Evolutionary conservation across 2,113 vertebrate species (phyloP).

Genomic region (Sinosuthora webbiana): DNA sequence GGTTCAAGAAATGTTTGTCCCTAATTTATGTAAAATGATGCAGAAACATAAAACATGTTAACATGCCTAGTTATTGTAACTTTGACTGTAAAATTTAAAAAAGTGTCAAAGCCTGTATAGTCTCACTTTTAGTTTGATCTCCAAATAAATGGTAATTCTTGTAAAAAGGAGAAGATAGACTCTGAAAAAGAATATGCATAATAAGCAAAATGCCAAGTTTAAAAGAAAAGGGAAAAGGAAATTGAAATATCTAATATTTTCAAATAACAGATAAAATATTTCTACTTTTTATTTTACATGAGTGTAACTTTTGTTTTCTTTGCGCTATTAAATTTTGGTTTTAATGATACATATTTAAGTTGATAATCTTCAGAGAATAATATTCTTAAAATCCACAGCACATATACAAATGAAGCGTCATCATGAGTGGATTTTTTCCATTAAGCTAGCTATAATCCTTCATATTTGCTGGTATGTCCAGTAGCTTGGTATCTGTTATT

Average conservation of each 20-base stretch:
- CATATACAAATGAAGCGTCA: not conserved
- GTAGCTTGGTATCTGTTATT: not conserved
- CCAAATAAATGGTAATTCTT: not conserved
- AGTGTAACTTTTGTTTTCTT: not conserved
- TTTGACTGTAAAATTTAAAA: not conserved
- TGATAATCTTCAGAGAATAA: not conserved
- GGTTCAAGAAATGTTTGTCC: not conserved
- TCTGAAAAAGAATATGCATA: not conserved
- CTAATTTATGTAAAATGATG: not conserved
- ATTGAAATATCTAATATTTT: not conserved
- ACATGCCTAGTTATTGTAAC: not conserved
- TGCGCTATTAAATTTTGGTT: not conserved
- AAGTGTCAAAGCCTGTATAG: not conserved
- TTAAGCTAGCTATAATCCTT: not conserved
- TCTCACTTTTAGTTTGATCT: not conserved
- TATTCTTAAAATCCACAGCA: not conserved
- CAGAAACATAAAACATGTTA: not conserved
- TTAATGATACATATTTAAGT: not conserved
- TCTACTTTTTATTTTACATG: not conserved
- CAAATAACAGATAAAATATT: not conserved
- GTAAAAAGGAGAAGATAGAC: not conserved
- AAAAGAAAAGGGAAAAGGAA: not conserved
- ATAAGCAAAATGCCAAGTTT: not conserved
- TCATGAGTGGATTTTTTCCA: not conserved
- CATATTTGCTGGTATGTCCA: not conserved